phyloP scores from a whole-genome alignment of 2,113 vertebrate genomes.

The Pterocles burchelli region DNA sequence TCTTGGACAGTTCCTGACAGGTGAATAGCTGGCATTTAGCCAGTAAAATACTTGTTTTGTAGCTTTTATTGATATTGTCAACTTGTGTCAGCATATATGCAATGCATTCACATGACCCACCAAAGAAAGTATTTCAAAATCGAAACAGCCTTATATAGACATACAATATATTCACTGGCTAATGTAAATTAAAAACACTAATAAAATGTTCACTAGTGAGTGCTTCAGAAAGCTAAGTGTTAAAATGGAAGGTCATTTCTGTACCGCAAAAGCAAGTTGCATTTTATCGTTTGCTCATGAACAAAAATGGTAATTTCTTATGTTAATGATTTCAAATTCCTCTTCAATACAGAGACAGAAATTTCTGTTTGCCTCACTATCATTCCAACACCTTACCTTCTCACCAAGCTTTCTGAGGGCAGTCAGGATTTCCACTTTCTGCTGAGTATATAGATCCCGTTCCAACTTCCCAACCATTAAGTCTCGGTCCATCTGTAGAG shows the following conservation, averaged over 20 bases:
- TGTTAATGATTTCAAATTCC: neutral
- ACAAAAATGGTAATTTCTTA: neutral
- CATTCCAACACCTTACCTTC: conserved; percentile 78
- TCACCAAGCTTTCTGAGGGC: conserved; percentile 96
- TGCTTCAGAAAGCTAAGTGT: neutral
- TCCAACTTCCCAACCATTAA: conserved; percentile 93
- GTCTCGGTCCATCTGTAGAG: conserved; percentile 92
- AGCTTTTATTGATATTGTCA: neutral
- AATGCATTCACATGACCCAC: neutral
- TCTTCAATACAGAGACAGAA: neutral
- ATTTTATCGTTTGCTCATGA: neutral
- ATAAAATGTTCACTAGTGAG: neutral
- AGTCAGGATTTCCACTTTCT: conserved; percentile 96
- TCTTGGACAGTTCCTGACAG: neutral
- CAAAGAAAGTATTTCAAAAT: neutral
- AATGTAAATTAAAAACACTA: neutral
- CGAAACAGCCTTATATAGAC: neutral
- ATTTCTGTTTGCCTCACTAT: neutral
- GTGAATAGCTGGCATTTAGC: neutral
- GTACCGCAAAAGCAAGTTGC: neutral
- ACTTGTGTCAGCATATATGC: neutral
- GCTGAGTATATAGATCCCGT: conserved; percentile 85
- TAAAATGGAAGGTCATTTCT: neutral
- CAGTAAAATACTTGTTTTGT: neutral
- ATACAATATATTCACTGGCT: neutral